phyloP scores from a whole-genome alignment of 2,113 vertebrate species.

The Nannobrachium achirus region DNA sequence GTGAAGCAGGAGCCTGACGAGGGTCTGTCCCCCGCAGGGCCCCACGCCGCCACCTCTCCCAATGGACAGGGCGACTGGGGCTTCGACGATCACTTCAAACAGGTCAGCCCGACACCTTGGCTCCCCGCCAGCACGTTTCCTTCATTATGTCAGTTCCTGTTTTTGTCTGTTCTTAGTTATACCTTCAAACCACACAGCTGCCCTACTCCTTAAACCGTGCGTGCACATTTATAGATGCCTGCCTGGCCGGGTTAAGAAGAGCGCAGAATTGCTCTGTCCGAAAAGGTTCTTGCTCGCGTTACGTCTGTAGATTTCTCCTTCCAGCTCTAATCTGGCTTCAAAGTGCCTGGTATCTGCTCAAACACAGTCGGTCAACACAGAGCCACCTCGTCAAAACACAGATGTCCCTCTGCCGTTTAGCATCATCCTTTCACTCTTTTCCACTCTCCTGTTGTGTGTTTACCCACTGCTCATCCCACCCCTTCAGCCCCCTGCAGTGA shows the following conservation, averaged over 20 bases:
- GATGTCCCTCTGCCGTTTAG: conserved; percentile 2
- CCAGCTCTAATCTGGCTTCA: neutral
- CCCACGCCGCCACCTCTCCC: conserved; percentile 71
- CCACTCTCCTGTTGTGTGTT: conserved; percentile 27
- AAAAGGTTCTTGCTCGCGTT: neutral
- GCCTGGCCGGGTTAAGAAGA: neutral
- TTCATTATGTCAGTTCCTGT: neutral
- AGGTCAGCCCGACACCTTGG: conserved; percentile 81
- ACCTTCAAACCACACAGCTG: neutral
- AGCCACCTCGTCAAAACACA: neutral
- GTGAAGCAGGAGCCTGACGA: conserved; percentile 90
- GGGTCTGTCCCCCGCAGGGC: conserved; percentile 76
- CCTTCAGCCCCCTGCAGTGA: conserved; percentile 50
- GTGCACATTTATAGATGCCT: neutral
- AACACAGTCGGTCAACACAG: neutral
- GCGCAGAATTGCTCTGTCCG: neutral
- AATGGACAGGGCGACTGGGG: conserved; percentile 85
- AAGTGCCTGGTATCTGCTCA: neutral
- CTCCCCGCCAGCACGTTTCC: neutral
- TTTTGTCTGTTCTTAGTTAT: conserved; percentile 4
- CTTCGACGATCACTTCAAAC: conserved; percentile 89
- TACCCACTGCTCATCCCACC: conserved; percentile 11
- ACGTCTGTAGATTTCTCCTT: neutral
- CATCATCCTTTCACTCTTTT: conserved; percentile 12
- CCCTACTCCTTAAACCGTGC: too few relatives aligned